Base-by-base conservation (phyloP, 2,113 vertebrate genomes). In the Crotalus viridis region DNA sequence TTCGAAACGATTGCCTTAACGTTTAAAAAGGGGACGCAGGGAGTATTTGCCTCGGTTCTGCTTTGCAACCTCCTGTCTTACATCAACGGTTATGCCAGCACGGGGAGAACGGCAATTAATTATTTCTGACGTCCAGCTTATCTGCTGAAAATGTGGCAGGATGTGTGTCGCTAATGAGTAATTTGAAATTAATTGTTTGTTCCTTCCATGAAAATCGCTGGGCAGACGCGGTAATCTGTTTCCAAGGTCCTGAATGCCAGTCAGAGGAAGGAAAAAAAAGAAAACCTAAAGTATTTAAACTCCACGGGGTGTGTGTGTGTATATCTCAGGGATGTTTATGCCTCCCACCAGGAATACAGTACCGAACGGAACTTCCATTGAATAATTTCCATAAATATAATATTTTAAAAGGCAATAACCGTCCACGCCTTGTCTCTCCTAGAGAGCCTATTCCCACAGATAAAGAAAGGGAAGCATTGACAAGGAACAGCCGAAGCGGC, bases 181-280 rank as follows among this genome's bases (percentile, higher is more conserved):
- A 81, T 81, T 81, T 81, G 69, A 81, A 81, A 81, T 81, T 81
- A 81, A 81, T 81, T 81, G 69, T 81, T 81, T 81, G 69, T 39
- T 39, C 5, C 33, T 81, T 81, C 33, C 69, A 33, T 81, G 69
- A 81, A 81, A 81, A 33, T 81, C 1, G 69, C 69, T 7, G 33
- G 69, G 69, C 33, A 39, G 69, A 7, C 6, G 3, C 5, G 4
- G 0, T 69, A 69, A 69, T 69, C 64, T 5, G 12, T 69, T 69
- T 15, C 64, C n/a, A 15, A 33, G 69, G 33, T 39, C n/a, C 69
- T 19, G n/a, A 81, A 81, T 2, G 15, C 33, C 15, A 10, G 15
- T 19, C n/a, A 81, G 19, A 39, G 26, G 26, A 64, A 64, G 48
- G 48, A 1, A 13, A 3, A 39, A 17, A 28, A 74, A 39, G 69